These are phyloP conservation scores for Coracopsis vasa DNA, from an alignment of 2,113 vertebrate genomes.

Conservation along the genomic window DNA sequence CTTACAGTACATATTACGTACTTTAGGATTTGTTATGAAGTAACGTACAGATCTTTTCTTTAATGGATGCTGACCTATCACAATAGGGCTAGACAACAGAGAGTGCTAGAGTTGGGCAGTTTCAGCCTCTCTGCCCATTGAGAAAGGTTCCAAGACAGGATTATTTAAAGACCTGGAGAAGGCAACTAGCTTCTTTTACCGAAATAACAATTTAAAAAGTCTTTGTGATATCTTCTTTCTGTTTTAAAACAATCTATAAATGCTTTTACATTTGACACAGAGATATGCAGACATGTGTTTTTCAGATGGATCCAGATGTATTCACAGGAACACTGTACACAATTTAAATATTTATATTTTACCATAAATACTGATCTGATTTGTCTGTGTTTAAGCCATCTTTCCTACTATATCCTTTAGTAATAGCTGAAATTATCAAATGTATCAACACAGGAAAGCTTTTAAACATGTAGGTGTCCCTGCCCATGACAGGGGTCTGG, in stretches of 20 bases:
- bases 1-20: neutral
- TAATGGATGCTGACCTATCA: neutral
- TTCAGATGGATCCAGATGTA: neutral
- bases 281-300: neutral
- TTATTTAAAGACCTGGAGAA: neutral
- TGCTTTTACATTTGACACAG: neutral
- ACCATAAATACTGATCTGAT: neutral
- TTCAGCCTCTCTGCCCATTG: neutral
- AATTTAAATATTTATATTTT: neutral
- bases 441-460: neutral
- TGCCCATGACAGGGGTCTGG: no score
- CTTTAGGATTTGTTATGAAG: neutral
- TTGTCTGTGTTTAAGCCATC: neutral
- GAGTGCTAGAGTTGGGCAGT: neutral
- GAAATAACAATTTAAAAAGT: neutral
- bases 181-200: neutral
- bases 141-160: neutral
- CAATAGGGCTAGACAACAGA: neutral
- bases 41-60: neutral
- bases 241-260: neutral
- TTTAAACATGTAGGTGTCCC: neutral
- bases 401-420: neutral
- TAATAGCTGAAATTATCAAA: neutral
- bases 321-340: neutral
- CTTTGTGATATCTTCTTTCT: neutral